Evolutionary conservation across 1,140 invertebrate species (phyloP).

Genomic region (Drosophila melanica): DNA sequence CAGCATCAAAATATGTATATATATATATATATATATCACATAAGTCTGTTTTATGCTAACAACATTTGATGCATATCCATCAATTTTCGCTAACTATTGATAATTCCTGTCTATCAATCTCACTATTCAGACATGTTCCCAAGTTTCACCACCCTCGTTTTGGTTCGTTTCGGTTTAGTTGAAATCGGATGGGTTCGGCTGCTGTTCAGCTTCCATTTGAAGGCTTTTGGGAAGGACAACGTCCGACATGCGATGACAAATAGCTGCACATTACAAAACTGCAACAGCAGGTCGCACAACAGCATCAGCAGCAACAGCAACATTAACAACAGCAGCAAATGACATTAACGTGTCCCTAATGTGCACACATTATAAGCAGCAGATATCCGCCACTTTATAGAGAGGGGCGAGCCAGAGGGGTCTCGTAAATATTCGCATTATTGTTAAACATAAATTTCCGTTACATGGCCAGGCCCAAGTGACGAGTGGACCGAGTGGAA

Average conservation of each 20-base stretch:
- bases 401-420: not conserved
- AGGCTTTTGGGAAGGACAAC: constrained; percentile 6
- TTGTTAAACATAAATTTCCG: constrained; percentile 79
- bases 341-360: constrained; percentile 69
- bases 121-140: too few relatives aligned
- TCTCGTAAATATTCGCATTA: constrained; percentile 60
- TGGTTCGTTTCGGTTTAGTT: not conserved
- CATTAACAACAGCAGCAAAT: constrained; percentile 22
- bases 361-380: constrained; percentile 65
- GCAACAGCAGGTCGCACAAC: constrained; percentile 55
- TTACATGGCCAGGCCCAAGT: constrained; percentile 30
- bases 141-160: too few relatives aligned
- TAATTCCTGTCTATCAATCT: too few relatives aligned
- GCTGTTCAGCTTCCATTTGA: constrained; percentile 11
- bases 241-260: constrained; percentile 60
- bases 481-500: constrained; percentile 10
- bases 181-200: not conserved
- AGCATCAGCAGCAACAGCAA: not conserved
- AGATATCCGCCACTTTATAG: not conserved
- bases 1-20: too few relatives aligned
- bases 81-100: too few relatives aligned
- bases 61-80: too few relatives aligned
- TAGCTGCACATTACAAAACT: constrained; percentile 64
- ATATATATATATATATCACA: too few relatives aligned
- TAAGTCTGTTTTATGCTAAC: too few relatives aligned